A percentile compares a stretch with the other conserved stretches of the same genome.
These are phyloP conservation scores for Clarias gariepinus DNA, from an alignment of 2,113 vertebrate genomes.

Conservation along the genomic window DNA sequence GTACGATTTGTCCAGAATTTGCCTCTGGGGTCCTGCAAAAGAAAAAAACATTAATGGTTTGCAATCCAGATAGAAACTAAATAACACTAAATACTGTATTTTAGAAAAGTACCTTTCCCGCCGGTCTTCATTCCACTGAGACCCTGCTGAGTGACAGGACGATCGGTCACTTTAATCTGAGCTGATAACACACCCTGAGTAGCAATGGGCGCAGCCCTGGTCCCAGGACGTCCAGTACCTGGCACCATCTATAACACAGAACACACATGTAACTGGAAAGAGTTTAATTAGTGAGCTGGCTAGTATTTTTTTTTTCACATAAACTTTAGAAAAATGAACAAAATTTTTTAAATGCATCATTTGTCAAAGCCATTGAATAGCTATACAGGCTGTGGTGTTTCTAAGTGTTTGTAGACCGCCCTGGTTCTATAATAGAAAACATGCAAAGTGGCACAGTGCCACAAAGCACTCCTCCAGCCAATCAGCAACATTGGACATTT, in stretches of 20 bases:
- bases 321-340: no score
- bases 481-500: no score
- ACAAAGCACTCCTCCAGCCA: no score
- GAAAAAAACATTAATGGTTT: conserved; percentile 31
- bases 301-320: no score
- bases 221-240: conserved; percentile 79
- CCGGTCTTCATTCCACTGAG: conserved; percentile 97
- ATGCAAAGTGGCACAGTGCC: no score
- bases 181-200: conserved; percentile 82
- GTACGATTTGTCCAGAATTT: conserved; percentile 97
- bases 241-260: conserved; percentile 78
- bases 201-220: conserved; percentile 70
- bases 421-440: no score
- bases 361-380: no score
- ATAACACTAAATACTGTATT: neutral
- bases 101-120: conserved; percentile 78
- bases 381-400: no score
- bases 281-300: neutral
- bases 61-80: neutral
- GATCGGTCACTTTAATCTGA: conserved; percentile 91
- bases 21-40: conserved; percentile 89
- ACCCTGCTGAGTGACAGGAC: conserved; percentile 95
- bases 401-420: no score
- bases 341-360: no score
- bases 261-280: neutral